These are phyloP conservation scores for Gari tellinella DNA, from an alignment of 2,888 invertebrate genomes.

Conservation along the genomic window DNA sequence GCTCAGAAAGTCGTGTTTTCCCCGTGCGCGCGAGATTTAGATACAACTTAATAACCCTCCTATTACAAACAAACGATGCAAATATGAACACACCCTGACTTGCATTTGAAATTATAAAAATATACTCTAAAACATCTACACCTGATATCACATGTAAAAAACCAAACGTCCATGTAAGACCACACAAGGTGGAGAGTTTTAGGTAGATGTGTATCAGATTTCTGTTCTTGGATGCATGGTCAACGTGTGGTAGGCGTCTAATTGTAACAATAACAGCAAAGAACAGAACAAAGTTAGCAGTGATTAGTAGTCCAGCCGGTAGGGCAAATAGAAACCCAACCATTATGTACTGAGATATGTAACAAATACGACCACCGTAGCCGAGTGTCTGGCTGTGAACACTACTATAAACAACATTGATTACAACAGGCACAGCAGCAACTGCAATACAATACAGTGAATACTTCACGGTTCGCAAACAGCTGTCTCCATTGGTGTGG, in stretches of 20 bases:
- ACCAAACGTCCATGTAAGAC: conserved; percentile 5
- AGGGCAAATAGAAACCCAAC: background rate
- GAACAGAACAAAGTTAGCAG: conserved; percentile 3
- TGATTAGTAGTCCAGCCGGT: conserved; percentile 2
- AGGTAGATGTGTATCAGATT: conserved; percentile 11
- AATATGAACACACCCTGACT: conserved; percentile 10
- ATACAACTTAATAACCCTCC: conserved; percentile 4
- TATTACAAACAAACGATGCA: conserved; percentile 4
- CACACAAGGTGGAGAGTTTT: conserved; percentile 10
- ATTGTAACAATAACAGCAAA: conserved; percentile 1
- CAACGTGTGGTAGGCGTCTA: background rate
- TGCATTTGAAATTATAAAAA: conserved; percentile 7
- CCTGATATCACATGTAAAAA: background rate
- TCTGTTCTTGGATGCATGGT: background rate
- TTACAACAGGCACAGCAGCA: background rate
- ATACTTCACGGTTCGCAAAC: background rate
- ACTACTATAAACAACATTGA: background rate
- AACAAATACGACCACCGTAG: conserved; percentile 1
- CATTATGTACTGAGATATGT: conserved; percentile 3
- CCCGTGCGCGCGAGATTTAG: background rate
- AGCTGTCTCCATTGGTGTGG: background rate
- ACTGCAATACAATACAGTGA: background rate
- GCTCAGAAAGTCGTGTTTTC: too few relatives aligned
- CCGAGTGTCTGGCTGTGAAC: background rate
- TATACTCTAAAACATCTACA: conserved; percentile 7